Conservation (phyloP, 2,797 vertebrate species). For the Silurus aristotelis region DNA sequence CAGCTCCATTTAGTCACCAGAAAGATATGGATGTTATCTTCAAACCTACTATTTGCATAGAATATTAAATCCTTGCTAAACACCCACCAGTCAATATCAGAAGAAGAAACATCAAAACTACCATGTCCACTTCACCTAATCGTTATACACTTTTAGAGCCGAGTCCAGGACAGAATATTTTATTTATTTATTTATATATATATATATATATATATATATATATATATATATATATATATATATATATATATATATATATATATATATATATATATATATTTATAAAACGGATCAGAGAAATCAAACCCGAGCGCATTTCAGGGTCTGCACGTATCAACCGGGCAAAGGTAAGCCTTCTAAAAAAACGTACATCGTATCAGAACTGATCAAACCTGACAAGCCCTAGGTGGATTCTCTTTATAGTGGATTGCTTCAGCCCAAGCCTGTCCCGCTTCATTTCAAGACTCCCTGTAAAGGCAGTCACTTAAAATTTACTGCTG, state of each 20-base stretch:
- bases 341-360: neutral
- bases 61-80: constrained; percentile 19
- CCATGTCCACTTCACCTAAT: constrained; percentile 24
- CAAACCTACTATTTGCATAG: constrained; percentile 14
- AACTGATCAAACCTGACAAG: constrained; percentile 11
- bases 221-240: too few species aligned
- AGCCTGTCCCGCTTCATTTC: constrained; percentile 8
- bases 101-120: constrained; percentile 23
- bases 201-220: too few species aligned
- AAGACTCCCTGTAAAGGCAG: neutral
- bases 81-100: constrained; percentile 18
- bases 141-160: constrained; percentile 35
- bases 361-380: neutral
- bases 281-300: constrained; percentile 22
- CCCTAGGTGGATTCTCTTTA: neutral
- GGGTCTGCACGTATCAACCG: neutral
- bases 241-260: too few species aligned
- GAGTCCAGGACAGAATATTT: neutral
- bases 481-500: neutral
- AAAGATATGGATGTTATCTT: neutral
- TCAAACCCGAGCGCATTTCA: neutral
- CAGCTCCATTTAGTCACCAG: neutral
- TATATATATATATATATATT: too few species aligned
- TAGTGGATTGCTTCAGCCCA: neutral
- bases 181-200: too few species aligned